A percentile compares a stretch with the other conserved stretches of the same genome.
phyloP scores from a whole-genome alignment of 2,797 vertebrate genomes.

The Hemibagrus guttatus region DNA sequence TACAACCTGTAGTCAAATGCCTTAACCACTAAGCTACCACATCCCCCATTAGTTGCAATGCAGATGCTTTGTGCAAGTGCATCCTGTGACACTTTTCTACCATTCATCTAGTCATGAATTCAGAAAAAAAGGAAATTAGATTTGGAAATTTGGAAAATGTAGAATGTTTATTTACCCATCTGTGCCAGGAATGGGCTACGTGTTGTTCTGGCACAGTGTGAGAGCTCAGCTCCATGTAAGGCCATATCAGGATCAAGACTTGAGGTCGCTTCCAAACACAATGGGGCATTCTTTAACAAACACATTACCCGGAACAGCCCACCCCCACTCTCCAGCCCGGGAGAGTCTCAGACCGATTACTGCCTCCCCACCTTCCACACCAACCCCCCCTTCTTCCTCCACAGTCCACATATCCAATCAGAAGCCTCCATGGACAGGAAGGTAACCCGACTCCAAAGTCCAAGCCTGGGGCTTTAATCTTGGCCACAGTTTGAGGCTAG shows the following conservation, averaged over 20 bases:
- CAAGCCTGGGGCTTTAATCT: constrained; percentile 67
- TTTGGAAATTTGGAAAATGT: neutral
- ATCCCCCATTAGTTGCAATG: neutral
- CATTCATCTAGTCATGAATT: neutral
- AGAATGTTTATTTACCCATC: constrained; percentile 14
- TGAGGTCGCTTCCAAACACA: constrained; percentile 70
- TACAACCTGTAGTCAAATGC: too few relatives aligned
- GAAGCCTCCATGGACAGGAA: constrained; percentile 64
- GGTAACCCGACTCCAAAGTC: constrained; percentile 75
- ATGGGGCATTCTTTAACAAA: constrained; percentile 73
- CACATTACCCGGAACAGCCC: constrained; percentile 41
- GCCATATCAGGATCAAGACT: constrained; percentile 62
- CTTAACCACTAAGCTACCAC: too few relatives aligned
- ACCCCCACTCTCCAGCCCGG: constrained; percentile 46
- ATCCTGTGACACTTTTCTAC: neutral
- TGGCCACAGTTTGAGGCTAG: constrained; percentile 69
- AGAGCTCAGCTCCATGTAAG: constrained; percentile 50
- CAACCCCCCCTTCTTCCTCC: constrained; percentile 53
- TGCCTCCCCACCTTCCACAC: constrained; percentile 66
- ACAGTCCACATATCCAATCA: constrained; percentile 65
- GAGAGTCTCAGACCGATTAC: constrained; percentile 70
- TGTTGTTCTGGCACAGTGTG: constrained; percentile 31
- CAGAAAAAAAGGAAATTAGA: neutral
- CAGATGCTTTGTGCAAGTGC: neutral
- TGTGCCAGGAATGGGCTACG: constrained; percentile 21